Conservation (phyloP, 2,888 invertebrate species). For the Chesias legatella region DNA sequence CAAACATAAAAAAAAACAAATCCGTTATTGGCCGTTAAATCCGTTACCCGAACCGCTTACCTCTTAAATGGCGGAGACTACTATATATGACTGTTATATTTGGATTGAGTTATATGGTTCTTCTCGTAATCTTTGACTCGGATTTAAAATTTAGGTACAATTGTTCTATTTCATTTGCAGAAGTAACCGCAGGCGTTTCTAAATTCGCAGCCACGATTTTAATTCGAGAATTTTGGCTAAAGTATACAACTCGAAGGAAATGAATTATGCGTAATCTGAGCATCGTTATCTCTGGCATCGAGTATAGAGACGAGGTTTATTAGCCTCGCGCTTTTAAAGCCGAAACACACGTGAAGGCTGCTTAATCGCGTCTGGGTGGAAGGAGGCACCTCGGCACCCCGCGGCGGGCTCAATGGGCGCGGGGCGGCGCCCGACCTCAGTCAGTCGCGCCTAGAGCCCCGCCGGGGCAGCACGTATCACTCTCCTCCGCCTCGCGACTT, state of each 20-base stretch:
- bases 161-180: no score
- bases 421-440: slow-evolving; percentile 68
- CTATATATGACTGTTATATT: no score
- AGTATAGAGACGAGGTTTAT: slow-evolving; percentile 60
- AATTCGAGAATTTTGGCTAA: slow-evolving; percentile 6
- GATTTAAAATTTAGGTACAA: no score
- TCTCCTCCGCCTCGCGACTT: slow-evolving; percentile 67
- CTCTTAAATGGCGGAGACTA: no score
- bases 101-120: no score
- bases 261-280: slow-evolving; percentile 34
- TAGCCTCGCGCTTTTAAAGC: slow-evolving; percentile 52
- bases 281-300: slow-evolving; percentile 48
- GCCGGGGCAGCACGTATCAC: slow-evolving; percentile 70
- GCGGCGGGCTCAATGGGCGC: slow-evolving; percentile 60
- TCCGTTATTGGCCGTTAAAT: no score
- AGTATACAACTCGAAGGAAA: slow-evolving; percentile 12
- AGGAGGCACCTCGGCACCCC: slow-evolving; percentile 47
- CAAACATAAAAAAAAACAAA: no score
- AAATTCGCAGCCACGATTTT: no score
- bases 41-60: no score
- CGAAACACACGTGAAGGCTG: slow-evolving; percentile 68
- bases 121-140: no score
- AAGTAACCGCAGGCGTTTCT: no score
- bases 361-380: slow-evolving; percentile 66
- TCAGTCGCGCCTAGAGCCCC: slow-evolving; percentile 75